Evolutionary conservation across 1,140 invertebrate genomes (phyloP).

Genomic region (Calliopsis andreniformis): DNA sequence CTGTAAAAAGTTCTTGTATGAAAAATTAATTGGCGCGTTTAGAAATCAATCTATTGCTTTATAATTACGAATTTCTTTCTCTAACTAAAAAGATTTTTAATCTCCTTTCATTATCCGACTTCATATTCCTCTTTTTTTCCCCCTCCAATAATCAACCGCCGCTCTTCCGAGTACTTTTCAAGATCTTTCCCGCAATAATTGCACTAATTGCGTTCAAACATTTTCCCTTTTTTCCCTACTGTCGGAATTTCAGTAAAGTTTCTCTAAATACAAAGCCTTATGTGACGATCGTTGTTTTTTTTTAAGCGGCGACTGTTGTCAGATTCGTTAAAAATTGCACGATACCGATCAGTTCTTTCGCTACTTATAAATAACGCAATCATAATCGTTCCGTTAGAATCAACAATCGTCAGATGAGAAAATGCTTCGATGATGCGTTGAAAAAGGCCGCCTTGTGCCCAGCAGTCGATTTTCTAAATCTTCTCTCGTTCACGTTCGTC

Average conservation of each 20-base stretch:
- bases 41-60: constrained; percentile 43
- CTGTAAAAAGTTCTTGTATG: constrained; percentile 43
- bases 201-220: constrained; percentile 20
- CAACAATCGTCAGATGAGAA: constrained; percentile 59
- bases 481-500: background rate
- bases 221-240: constrained; percentile 17
- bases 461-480: constrained; percentile 52
- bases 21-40: constrained; percentile 46
- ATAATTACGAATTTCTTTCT: constrained; percentile 40
- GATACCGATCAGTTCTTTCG: constrained; percentile 52
- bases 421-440: constrained; percentile 64
- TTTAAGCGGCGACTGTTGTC: constrained; percentile 30
- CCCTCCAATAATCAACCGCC: constrained; percentile 26
- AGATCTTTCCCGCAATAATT: constrained; percentile 3
- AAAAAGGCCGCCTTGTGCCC: constrained; percentile 67
- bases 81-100: constrained; percentile 9
- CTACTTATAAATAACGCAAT: constrained; percentile 49
- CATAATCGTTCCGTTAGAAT: constrained; percentile 57
- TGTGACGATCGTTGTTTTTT: constrained; percentile 20
- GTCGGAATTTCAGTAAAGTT: constrained; percentile 24
- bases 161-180: constrained; percentile 9
- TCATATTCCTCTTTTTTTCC: constrained; percentile 18
- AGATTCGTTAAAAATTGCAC: constrained; percentile 50
- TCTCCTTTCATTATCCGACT: constrained; percentile 5
- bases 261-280: constrained; percentile 33